Evolutionary conservation across 2,113 vertebrate genomes (phyloP), one percentile per base, ranked within the genome.

Genomic region (Calidris pygmaea): DNA sequence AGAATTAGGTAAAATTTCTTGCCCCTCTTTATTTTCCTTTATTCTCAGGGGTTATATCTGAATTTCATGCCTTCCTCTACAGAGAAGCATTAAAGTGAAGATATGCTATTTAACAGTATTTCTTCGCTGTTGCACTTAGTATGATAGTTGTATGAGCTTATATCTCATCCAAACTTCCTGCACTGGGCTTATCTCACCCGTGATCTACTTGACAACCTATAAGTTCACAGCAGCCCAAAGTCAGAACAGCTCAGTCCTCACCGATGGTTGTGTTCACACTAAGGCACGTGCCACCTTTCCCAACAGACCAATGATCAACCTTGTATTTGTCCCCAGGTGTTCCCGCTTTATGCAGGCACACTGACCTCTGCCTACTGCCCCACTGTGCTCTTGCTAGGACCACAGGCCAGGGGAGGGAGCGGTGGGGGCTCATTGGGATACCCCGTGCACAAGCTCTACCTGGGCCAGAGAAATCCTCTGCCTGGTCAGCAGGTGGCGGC

Each of bases 401-500:
- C 4, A 2, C 27, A 26, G 27, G 12, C 14, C 45, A 20, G 29
- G 22, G 14, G 18, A 35, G 26, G 37, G 30, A 10, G 21, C 0
- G 1, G 24, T 15, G 45, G 19, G 48, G 39, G 32, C 24, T 68
- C 45, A 8, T 3, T 0, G 0, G 79, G 52, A 67, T 48, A 53
- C 43, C 19, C 29, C 29, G 2, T 0, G 0, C 58, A 62, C 21
- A 26, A 59, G 63, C 66, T 68, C 24, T 30, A 43, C 56, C 10
- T 1, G 1, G 32, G 19, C 41, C 56, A 85, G 65, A 75, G 56
- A 96, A 95, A 96, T 97, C 70, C 94, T 96, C 58, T 96, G 94
- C 96, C 94, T 97, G 89, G 93, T 95, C 96, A 97, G 95, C 94
- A 97, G 96, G 91, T 96, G 96, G 96, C 95, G 87, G 94, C 95